Percentiles rank a stretch among this genome's conserved stretches.
phyloP scores from a whole-genome alignment of 2,888 invertebrate species.

The Dioctria rufipes region DNA sequence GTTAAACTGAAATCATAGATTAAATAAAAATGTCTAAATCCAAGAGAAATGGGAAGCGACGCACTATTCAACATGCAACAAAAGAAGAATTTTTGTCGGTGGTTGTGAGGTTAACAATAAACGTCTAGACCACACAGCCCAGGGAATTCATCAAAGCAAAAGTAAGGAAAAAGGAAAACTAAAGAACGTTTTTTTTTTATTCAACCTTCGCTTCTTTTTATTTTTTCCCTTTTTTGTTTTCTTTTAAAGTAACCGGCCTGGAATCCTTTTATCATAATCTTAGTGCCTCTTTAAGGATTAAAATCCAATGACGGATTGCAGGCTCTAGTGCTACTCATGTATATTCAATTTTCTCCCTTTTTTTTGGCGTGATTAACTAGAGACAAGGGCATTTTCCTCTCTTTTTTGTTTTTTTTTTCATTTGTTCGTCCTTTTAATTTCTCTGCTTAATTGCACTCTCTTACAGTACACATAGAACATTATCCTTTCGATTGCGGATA shows the following conservation, averaged over 20 bases:
- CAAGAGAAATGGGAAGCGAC: not conserved
- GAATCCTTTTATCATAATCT: not conserved
- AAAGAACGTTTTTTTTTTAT: not conserved
- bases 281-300: not conserved
- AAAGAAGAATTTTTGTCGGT: not conserved
- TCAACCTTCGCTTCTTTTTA: not conserved
- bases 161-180: not conserved
- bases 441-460: too few species aligned
- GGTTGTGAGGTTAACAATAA: not conserved
- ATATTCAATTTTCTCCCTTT: too few species aligned
- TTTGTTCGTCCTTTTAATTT: too few species aligned
- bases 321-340: too few species aligned
- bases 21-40: not conserved
- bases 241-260: not conserved
- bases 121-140: slow-evolving; percentile 3
- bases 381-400: too few species aligned
- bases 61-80: not conserved
- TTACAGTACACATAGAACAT: too few species aligned
- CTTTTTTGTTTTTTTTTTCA: too few species aligned
- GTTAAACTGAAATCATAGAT: not conserved
- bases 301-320: too few species aligned
- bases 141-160: slow-evolving; percentile 2
- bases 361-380: too few species aligned
- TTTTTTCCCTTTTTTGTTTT: not conserved
- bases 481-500: too few species aligned